Percentiles rank a stretch among this genome's conserved stretches.
Evolutionary conservation across 2,113 vertebrate species (phyloP).

Genomic region (Carollia perspicillata): DNA sequence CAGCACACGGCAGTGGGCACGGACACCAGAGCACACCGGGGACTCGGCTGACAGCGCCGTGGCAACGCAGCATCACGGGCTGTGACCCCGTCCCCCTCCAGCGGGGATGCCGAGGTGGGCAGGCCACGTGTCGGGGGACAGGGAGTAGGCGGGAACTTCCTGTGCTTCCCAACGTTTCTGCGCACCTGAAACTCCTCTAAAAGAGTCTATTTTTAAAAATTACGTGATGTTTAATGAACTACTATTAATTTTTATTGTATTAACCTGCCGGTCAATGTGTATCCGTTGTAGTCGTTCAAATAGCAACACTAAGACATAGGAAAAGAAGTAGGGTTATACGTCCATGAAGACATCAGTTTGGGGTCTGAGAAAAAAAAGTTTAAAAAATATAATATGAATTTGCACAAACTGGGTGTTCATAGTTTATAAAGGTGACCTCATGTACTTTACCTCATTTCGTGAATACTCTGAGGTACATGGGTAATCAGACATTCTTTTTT

Average conservation of each 20-base stretch:
- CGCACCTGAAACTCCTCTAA: neutral
- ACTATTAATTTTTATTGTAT: neutral
- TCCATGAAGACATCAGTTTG: neutral
- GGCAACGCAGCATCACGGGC: rapidly evolving
- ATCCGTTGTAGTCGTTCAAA: neutral
- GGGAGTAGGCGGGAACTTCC: neutral
- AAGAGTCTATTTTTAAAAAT: neutral
- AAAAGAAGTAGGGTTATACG: neutral
- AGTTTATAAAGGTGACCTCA: neutral
- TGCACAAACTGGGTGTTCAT: neutral
- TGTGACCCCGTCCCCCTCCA: too few relatives aligned
- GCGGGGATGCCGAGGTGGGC: too few relatives aligned
- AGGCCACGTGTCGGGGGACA: neutral
- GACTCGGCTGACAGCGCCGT: too few relatives aligned
- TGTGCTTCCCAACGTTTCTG: neutral
- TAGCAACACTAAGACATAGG: neutral
- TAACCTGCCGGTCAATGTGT: neutral
- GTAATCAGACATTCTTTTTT: neutral
- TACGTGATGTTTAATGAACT: neutral
- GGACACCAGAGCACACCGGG: rapidly evolving
- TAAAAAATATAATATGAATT: neutral
- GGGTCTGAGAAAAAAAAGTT: neutral
- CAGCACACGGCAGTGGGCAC: rapidly evolving
- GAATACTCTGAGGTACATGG: neutral
- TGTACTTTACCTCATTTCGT: neutral